A percentile compares a stretch with the other conserved stretches of the same genome.
phyloP scores from a whole-genome alignment of 1,140 invertebrate genomes.

The Rhagoletis zephyria region DNA sequence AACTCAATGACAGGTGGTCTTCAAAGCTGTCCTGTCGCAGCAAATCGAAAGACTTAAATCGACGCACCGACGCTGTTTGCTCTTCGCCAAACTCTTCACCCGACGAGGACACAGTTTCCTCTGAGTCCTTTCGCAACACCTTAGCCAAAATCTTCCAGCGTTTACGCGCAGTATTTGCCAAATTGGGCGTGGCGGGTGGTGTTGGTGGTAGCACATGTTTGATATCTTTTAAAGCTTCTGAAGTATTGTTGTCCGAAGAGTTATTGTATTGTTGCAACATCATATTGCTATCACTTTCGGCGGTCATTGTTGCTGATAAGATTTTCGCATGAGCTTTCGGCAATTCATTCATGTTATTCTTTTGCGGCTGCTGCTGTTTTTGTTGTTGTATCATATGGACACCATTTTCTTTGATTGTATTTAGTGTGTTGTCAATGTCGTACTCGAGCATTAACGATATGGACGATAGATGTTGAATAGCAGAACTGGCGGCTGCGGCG shows the following conservation, averaged over 20 bases:
- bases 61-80: constrained; percentile 68
- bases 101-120: constrained; percentile 67
- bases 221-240: constrained; percentile 58
- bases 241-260: constrained; percentile 42
- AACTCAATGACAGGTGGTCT: constrained; percentile 68
- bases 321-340: neutral
- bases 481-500: neutral
- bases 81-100: constrained; percentile 67
- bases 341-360: neutral
- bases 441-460: constrained; percentile 71
- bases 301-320: neutral
- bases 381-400: constrained; percentile 61
- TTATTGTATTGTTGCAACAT: constrained; percentile 40
- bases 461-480: constrained; percentile 61
- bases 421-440: constrained; percentile 72
- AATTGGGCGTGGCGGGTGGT: constrained; percentile 67
- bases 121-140: constrained; percentile 76
- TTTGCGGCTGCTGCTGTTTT: constrained; percentile 58
- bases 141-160: constrained; percentile 82
- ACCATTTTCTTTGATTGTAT: constrained; percentile 67
- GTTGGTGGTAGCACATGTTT: constrained; percentile 67
- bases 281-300: constrained; percentile 2
- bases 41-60: constrained; percentile 71
- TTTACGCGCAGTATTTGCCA: constrained; percentile 75
- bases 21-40: constrained; percentile 70